A percentile compares a stretch with the other conserved stretches of the same genome.
phyloP scores from a whole-genome alignment of 1,140 invertebrate genomes.

The Planococcus citri region DNA sequence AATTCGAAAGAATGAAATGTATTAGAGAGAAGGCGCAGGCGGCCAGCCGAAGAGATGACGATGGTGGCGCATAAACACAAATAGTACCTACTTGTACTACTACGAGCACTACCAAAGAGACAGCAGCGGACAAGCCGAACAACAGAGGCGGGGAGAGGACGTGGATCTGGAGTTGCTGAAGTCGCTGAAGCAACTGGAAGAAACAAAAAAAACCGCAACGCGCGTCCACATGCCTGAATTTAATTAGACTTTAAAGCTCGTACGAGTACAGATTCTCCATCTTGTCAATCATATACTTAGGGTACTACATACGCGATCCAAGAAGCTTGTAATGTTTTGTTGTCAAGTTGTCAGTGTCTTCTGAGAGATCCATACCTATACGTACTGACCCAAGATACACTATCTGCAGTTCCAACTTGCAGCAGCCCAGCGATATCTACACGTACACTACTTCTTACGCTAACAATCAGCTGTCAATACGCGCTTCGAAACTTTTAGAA shows the following conservation, averaged over 20 bases:
- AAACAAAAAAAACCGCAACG: neutral
- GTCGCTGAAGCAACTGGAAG: too few species aligned
- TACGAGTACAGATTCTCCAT: neutral
- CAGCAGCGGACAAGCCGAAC: too few species aligned
- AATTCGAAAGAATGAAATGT: neutral
- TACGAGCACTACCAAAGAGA: too few species aligned
- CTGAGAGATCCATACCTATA: too few species aligned
- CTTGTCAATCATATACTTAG: conserved; percentile 9
- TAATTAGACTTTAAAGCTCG: conserved; percentile 14
- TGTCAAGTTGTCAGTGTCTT: conserved; percentile 14
- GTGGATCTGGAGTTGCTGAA: too few species aligned
- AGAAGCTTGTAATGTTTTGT: conserved; percentile 15
- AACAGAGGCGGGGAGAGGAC: too few species aligned
- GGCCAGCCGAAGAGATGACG: neutral
- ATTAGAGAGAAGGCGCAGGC: neutral
- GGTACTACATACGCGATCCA: too few species aligned
- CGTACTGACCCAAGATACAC: too few species aligned
- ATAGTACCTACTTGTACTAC: too few species aligned
- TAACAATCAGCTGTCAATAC: conserved; percentile 18
- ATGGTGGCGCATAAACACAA: neutral
- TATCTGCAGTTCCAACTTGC: neutral
- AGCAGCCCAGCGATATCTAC: neutral
- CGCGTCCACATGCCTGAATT: neutral
- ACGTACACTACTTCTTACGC: neutral
- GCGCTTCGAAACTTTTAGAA: neutral